Percentiles rank a stretch among this genome's conserved stretches.
These are phyloP conservation scores for Catagonus wagneri DNA, from an alignment of 2,113 vertebrate genomes.

Conservation along the genomic window DNA sequence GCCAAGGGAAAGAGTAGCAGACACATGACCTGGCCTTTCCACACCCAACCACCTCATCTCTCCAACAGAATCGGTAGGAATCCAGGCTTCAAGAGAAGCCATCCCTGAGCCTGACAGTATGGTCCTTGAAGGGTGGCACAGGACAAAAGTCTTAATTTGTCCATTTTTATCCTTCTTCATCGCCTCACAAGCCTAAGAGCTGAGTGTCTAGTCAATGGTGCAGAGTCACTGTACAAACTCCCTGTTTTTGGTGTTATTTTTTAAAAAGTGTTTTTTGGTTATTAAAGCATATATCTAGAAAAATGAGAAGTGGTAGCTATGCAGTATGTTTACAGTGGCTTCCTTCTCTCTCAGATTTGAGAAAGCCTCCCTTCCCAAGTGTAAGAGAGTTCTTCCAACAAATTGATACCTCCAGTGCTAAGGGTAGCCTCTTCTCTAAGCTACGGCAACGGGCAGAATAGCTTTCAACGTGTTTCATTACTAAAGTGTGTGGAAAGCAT, in stretches of 20 bases:
- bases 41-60: not conserved
- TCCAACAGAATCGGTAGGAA: not conserved
- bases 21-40: not conserved
- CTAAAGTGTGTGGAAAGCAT: not conserved
- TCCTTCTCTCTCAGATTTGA: not conserved
- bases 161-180: not conserved
- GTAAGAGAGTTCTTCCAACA: not conserved
- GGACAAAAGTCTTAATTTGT: not conserved
- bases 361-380: not conserved
- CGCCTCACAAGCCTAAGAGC: not conserved
- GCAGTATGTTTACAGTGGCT: no score
- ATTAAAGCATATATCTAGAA: no score
- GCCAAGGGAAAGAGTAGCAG: not conserved
- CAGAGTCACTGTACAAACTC: not conserved
- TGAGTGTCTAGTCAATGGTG: not conserved
- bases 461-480: not conserved
- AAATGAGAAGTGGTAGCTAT: no score
- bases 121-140: not conserved
- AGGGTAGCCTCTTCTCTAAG: slow-evolving; percentile 18
- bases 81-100: not conserved
- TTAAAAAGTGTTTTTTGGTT: no score
- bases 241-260: no score
- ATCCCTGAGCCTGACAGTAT: not conserved
- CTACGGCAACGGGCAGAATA: not conserved
- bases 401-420: rapidly evolving